Conservation (phyloP, 30 jellyfish, hydroid and myxozoan genomes). For the Nemopilema nomurai region DNA sequence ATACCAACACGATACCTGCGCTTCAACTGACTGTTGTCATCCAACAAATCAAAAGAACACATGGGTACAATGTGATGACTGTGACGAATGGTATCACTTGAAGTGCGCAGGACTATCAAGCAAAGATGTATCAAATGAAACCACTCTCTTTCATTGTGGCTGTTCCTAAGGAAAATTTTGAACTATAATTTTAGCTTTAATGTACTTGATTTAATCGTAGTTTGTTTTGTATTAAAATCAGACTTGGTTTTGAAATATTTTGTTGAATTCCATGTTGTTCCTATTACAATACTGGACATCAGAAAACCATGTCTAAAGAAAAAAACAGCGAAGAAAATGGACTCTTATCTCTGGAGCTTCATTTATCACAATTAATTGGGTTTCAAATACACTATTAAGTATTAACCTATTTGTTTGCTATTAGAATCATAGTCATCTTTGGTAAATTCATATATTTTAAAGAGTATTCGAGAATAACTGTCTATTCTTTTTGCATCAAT, state of each 20-base stretch:
- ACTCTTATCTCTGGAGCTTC: no score
- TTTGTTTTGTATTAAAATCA: background rate
- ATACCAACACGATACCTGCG: conserved; percentile 68
- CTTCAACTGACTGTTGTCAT: conserved; percentile 64
- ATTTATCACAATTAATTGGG: no score
- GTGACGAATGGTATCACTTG: conserved; percentile 82
- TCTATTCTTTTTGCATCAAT: background rate
- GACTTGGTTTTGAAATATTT: background rate
- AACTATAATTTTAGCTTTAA: no score
- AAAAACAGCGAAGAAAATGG: no score
- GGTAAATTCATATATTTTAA: no score
- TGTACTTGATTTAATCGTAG: no score
- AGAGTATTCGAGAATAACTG: no score
- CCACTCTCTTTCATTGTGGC: conserved; percentile 70
- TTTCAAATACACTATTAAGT: no score
- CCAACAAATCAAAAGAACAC: conserved; percentile 71
- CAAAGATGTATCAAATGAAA: conserved; percentile 45
- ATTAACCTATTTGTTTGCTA: no score
- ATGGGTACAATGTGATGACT: conserved; percentile 87
- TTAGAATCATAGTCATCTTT: no score
- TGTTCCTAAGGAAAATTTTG: conserved; percentile 9
- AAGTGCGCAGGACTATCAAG: conserved; percentile 70
- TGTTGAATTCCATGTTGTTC: background rate
- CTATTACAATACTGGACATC: no score
- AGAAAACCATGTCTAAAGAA: no score